Percentiles rank a stretch among this genome's conserved stretches.
Evolutionary conservation across 2,888 invertebrate genomes (phyloP).

Genomic region (Drosophila meridionalis): DNA sequence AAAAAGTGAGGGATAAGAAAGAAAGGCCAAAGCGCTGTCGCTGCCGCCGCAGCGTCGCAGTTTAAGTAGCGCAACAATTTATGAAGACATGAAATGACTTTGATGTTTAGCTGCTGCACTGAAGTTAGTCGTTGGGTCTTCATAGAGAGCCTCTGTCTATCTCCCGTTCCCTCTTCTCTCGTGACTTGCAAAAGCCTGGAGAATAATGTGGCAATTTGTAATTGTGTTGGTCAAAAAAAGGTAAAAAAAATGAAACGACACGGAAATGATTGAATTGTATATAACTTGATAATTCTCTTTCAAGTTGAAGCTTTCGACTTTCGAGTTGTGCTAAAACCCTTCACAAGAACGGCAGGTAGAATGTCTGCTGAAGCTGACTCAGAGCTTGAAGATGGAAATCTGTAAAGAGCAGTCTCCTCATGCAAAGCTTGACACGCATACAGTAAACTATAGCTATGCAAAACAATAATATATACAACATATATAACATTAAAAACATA

Average conservation of each 20-base stretch:
- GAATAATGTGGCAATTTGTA: conserved; percentile 67
- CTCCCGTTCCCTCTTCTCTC: conserved; percentile 5
- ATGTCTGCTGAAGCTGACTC: conserved; percentile 25
- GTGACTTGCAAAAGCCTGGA: conserved; percentile 60
- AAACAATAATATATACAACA: background rate
- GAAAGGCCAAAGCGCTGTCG: conserved; percentile 38
- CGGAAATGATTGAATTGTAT: conserved; percentile 58
- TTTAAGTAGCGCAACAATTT: conserved; percentile 70
- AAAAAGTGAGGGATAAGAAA: conserved; percentile 51
- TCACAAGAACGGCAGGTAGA: conserved; percentile 34
- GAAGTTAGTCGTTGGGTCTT: conserved; percentile 7
- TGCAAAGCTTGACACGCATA: conserved; percentile 2
- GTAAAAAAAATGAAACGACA: conserved; percentile 45
- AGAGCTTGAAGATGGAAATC: conserved; percentile 27
- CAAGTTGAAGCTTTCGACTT: conserved; percentile 13
- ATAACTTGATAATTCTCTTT: conserved; percentile 57
- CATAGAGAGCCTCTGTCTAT: conserved; percentile 2
- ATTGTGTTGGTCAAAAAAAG: conserved; percentile 53
- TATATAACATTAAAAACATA: background rate
- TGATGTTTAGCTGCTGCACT: conserved; percentile 72
- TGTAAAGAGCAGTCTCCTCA: conserved; percentile 9
- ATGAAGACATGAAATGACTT: conserved; percentile 78
- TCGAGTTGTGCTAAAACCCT: background rate
- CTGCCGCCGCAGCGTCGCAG: conserved; percentile 26
- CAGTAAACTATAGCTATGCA: background rate